Evolutionary conservation across 2,797 vertebrate genomes (phyloP), one percentile per base, ranked within the genome.

Genomic region (Brotogeris chrysoptera): DNA sequence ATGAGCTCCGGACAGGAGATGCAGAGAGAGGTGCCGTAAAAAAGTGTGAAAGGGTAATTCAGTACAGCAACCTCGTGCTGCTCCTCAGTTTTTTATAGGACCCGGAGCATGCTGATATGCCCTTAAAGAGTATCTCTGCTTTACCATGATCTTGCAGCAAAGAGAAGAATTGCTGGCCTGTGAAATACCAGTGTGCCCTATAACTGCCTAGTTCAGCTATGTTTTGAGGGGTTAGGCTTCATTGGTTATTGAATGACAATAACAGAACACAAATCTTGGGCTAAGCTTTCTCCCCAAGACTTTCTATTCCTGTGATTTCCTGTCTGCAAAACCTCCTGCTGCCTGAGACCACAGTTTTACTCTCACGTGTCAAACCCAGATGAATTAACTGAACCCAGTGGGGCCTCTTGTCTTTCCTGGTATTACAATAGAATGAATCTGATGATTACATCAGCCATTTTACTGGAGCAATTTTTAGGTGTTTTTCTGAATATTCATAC

Each of bases 61-160:
- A 50, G 36, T 50, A 69, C 52, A 66, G 23, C 46, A 15, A 59
- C 8, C 41, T 71, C 41, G 17, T 50, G n/a, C n/a, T 47, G 18
- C 46, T 73, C 21, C 50, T 69, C 18, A 4, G 13, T 30, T 89
- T 91, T 89, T 92, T 72, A 15, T 47, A 66, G 65, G 36, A 52
- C n/a, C 2, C 47, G 68, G 36, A 70, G 21, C 8, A 59, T 1
- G 2, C 11, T 3, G 2, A 0, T 50, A 20, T 1, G 5, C 64
- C 20, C 32, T 69, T 32, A 34, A 8, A 46, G 1, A 14, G 11
- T 39, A 46, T n/a, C 7, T 72, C 50, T 93, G 43, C 50, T 92
- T 85, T 77, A 61, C 39, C 39, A 17, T 66, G 32, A 53, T 41
- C 36, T 44, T 25, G 28, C 21, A 39, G 4, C 39, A 36, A 1